These are phyloP conservation scores for Amphimallon solstitiale DNA, from an alignment of 2,888 invertebrate genomes.

Conservation along the genomic window DNA sequence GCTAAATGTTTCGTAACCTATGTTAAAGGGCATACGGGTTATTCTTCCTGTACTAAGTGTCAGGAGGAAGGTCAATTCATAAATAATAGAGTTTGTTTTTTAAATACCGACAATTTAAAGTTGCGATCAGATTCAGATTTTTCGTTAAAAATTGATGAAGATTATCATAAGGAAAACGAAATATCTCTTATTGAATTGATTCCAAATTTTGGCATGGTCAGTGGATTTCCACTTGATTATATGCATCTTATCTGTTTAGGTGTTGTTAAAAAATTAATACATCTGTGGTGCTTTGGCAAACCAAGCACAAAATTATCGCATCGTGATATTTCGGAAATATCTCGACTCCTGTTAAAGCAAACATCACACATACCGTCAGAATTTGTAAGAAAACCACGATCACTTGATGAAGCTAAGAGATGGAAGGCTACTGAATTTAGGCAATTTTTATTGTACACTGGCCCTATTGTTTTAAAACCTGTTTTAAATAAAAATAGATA, in stretches of 20 bases:
- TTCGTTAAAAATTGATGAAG: conserved; percentile 3
- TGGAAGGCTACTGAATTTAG: conserved; percentile 9
- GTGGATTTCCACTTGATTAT: neutral
- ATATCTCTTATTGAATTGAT: conserved; percentile 27
- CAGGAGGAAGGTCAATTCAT: conserved; percentile 26
- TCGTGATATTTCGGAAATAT: neutral
- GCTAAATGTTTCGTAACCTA: conserved; percentile 15
- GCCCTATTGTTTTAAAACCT: neutral
- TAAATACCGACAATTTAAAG: conserved; percentile 14
- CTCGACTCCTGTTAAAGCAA: neutral
- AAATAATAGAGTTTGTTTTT: conserved; percentile 36
- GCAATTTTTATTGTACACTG: neutral
- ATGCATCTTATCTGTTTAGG: conserved; percentile 16
- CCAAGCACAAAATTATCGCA: neutral
- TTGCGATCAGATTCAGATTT: conserved; percentile 35
- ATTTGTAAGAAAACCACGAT: conserved; percentile 6
- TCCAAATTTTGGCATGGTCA: neutral
- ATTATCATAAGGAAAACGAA: conserved; percentile 39
- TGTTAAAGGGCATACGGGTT: conserved; percentile 34
- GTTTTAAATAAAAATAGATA: conserved; percentile 24
- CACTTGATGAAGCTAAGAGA: neutral
- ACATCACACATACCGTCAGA: neutral
- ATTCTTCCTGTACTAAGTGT: conserved; percentile 36
- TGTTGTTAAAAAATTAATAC: neutral
- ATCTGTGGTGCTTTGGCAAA: conserved; percentile 1